Conservation (phyloP, 2,113 vertebrate genomes). For the Piprites chloris region DNA sequence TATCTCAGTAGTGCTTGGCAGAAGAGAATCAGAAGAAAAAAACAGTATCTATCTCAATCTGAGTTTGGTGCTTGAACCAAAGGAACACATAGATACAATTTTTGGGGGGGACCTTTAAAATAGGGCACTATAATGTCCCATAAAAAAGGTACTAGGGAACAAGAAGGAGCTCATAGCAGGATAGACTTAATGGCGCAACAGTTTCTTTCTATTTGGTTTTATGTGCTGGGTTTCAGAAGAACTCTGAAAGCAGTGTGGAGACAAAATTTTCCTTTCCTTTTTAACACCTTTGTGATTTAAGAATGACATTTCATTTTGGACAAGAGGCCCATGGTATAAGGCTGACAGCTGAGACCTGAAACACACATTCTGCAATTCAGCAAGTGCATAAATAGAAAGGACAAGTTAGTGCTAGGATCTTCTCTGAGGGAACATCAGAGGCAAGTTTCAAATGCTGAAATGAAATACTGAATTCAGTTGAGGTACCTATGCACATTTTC, state of each 20-base stretch:
- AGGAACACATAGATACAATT: not conserved
- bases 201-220: slow-evolving; percentile 7
- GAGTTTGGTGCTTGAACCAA: not conserved
- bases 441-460: slow-evolving; percentile 11
- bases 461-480: not conserved
- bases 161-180: not conserved
- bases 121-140: not conserved
- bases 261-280: not conserved
- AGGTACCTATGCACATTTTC: not conserved
- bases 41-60: not conserved
- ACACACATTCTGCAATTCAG: not conserved
- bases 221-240: not conserved
- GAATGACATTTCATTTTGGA: not conserved
- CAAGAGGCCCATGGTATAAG: not conserved
- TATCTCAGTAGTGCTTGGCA: not conserved
- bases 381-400: slow-evolving; percentile 4
- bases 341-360: not conserved
- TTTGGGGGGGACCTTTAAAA: not conserved
- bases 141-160: not conserved
- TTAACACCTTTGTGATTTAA: not conserved
- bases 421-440: slow-evolving; percentile 19
- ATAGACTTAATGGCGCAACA: not conserved
- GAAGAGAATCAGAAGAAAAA: not conserved
- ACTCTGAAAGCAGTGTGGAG: not conserved
- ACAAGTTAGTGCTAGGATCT: not conserved